Evolutionary conservation across 2,888 invertebrate genomes (phyloP), one percentile per base, ranked within the genome.

Genomic region (Lithophane leautieri): DNA sequence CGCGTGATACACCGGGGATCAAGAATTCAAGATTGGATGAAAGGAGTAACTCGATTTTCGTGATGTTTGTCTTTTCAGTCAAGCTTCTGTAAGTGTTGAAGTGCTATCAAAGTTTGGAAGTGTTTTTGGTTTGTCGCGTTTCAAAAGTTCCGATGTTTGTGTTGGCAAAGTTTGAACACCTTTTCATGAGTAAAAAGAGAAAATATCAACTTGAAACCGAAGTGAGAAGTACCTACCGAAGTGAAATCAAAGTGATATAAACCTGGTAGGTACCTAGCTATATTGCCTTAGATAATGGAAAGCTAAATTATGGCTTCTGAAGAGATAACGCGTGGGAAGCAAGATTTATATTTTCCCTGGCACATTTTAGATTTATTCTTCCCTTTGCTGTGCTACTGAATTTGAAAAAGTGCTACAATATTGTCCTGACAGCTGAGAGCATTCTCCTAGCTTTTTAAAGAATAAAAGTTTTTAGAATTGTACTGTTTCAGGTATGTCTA

Each of bases 21-120:
- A 58, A 56, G 50, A 70, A 22, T 34, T 54, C 58, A 65, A 47
- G 44, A 58, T 22, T 34, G 1, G 25, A 68, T 73, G 72, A 65
- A 76, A 69, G 40, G 40, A 28, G 6, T 34, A 22, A n/a, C 42
- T 72, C 16, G 34, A 66, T 54, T 81, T 81, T 62, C 61, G 70
- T 22, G 16, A 73, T 74, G 63, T 71, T 70, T 40, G 19, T 67
- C 66, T 65, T 68, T 68, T 58, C 73, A 83, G 54, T 7, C n/a
- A 44, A 14, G 9, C 16, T 25, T 44, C 34, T 42, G 60, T 52
- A 70, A 14, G 34, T 54, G 52, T 44, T 54, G 63, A 65, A 42
- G 9, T 11, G 54, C 67, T 80, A 82, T 67, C 54, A 65, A 60
- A 82, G 52, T 82, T 71, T 62, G 28, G 4, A 54, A 81, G 61